These are phyloP conservation scores for Drosophila kikkawai DNA, from an alignment of 1,140 invertebrate species.

Conservation along the genomic window DNA sequence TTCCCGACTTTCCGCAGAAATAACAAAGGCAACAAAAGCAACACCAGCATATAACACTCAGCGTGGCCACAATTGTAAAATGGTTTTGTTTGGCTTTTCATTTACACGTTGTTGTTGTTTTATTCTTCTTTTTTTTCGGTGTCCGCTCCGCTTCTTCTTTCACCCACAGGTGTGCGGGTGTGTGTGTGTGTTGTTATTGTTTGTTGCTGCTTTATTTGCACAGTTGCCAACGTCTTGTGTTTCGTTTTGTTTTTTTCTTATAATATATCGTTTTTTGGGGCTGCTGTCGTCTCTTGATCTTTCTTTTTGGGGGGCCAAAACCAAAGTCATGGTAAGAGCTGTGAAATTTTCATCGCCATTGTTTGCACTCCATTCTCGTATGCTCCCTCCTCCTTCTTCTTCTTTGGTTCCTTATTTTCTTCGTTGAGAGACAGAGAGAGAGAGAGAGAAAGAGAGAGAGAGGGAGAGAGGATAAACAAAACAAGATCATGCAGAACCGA, in stretches of 20 bases:
- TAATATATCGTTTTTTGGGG: conserved; percentile 27
- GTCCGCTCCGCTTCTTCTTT: conserved; percentile 19
- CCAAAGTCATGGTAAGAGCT: conserved; percentile 53
- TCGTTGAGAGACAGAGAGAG: not conserved
- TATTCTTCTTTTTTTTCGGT: conserved; percentile 30
- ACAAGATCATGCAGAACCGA: conserved; percentile 28
- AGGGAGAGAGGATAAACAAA: conserved; percentile 15
- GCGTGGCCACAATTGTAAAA: conserved; percentile 65
- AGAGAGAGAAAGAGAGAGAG: not conserved
- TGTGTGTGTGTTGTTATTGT: conserved; percentile 40
- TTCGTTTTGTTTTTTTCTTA: conserved; percentile 24
- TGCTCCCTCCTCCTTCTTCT: not conserved
- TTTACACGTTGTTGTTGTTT: conserved; percentile 61
- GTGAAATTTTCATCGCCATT: conserved; percentile 48
- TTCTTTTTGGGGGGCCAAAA: conserved; percentile 27
- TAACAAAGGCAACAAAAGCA: conserved; percentile 41
- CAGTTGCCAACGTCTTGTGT: conserved; percentile 55
- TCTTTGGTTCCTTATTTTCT: conserved; percentile 7
- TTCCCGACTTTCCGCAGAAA: conserved; percentile 59
- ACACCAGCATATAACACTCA: conserved; percentile 35
- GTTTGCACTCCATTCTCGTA: conserved; percentile 27
- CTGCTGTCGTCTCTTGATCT: conserved; percentile 33
- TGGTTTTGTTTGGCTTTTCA: conserved; percentile 75
- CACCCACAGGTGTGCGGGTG: conserved; percentile 37
- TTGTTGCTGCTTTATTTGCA: conserved; percentile 61